Conservation (phyloP, 2,888 invertebrate genomes). For the Tenthredo amoena region DNA sequence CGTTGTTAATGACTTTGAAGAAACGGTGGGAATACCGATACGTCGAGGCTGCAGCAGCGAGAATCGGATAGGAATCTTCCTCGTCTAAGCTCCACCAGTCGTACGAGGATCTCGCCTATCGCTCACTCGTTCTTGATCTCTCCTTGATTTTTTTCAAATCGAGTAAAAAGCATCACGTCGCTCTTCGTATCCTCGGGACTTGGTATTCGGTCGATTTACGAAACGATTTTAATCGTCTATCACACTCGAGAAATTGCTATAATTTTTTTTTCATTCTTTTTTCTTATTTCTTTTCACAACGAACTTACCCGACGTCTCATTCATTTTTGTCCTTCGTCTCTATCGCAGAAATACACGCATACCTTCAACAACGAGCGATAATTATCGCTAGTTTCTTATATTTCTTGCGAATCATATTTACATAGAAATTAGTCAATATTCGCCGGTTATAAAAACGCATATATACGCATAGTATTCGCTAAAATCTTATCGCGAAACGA, state of each 20-base stretch:
- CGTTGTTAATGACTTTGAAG: constrained; percentile 52
- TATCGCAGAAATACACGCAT: background rate
- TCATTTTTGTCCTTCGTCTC: background rate
- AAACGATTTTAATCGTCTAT: constrained; percentile 48
- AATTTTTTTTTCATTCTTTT: background rate
- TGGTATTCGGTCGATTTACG: constrained; percentile 36
- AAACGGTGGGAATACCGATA: constrained; percentile 61
- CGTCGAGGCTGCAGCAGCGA: constrained; percentile 61
- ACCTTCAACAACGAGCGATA: background rate
- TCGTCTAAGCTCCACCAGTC: background rate
- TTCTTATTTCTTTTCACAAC: background rate
- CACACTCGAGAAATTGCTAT: constrained; percentile 42
- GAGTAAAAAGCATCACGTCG: constrained; percentile 24
- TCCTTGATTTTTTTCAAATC: background rate
- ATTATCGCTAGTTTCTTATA: background rate
- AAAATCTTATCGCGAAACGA: constrained; percentile 2
- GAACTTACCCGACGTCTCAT: background rate
- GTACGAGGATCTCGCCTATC: constrained; percentile 20
- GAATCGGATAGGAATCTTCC: constrained; percentile 54
- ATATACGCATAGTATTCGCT: background rate
- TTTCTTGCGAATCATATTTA: background rate
- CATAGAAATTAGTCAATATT: background rate
- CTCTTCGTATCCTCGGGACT: constrained; percentile 14
- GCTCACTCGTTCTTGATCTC: constrained; percentile 13
- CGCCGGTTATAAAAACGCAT: background rate